phyloP scores from a whole-genome alignment of 2,797 vertebrate genomes.

The Varecia variegata region DNA sequence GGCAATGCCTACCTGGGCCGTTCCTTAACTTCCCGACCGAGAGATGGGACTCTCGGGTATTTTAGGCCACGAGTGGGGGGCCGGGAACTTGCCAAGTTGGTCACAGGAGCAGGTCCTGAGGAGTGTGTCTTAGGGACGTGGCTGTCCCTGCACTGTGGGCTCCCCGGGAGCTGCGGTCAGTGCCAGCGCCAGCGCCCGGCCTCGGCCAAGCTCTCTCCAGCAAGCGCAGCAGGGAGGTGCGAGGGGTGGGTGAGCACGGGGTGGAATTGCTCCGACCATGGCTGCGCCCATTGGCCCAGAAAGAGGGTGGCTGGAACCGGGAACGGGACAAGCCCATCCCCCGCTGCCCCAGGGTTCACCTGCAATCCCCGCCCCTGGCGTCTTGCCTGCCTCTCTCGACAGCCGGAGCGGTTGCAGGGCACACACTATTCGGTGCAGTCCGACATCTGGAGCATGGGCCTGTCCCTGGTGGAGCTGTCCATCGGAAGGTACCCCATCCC shows the following conservation, averaged over 20 bases:
- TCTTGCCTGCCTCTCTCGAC: slow-evolving; percentile 73
- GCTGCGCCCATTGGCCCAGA: rapidly evolving
- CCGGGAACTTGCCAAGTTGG: rapidly evolving
- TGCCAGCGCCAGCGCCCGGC: neutral
- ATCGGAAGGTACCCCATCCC: slow-evolving; percentile 98
- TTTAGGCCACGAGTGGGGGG: neutral
- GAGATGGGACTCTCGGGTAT: neutral
- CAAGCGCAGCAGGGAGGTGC: neutral
- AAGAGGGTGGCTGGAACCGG: rapidly evolving
- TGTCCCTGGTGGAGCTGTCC: slow-evolving; percentile 97
- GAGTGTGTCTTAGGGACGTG: neutral
- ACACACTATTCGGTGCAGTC: slow-evolving; percentile 99
- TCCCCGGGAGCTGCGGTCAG: neutral
- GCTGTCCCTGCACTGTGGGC: too few relatives aligned
- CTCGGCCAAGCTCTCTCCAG: neutral
- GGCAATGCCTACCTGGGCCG: neutral
- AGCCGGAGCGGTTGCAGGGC: slow-evolving; percentile 98
- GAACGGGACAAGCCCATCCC: too few relatives aligned
- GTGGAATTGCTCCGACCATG: rapidly evolving
- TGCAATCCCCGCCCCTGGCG: rapidly evolving
- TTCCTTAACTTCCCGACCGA: neutral
- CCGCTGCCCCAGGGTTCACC: neutral
- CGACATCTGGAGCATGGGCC: slow-evolving; percentile 99
- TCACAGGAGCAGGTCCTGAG: neutral
- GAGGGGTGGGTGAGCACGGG: rapidly evolving